Evolutionary conservation across 2,113 vertebrate genomes (phyloP).

Genomic region (Lates calcarifer): DNA sequence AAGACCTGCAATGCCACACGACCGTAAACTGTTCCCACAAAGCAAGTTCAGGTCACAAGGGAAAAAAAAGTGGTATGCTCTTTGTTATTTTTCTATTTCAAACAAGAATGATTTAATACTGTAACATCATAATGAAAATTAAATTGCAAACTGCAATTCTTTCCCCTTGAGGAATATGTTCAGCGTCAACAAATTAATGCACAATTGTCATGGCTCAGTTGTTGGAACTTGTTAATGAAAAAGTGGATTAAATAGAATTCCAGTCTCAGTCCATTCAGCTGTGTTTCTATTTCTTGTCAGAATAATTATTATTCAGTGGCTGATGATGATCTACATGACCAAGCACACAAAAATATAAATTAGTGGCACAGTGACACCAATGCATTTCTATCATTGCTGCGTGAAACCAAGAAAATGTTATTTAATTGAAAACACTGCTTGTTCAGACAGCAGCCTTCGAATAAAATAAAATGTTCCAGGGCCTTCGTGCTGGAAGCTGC

Average conservation of each 20-base stretch:
- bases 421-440: slow-evolving; percentile 11
- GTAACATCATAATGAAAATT: not conserved
- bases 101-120: not conserved
- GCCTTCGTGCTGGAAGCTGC: slow-evolving; percentile 17
- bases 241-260: slow-evolving; percentile 21
- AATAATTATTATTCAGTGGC: slow-evolving; percentile 24
- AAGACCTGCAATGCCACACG: slow-evolving; percentile 34
- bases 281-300: slow-evolving; percentile 15
- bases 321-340: slow-evolving; percentile 27
- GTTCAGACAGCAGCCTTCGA: not conserved
- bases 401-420: not conserved
- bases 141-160: not conserved
- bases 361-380: slow-evolving; percentile 17
- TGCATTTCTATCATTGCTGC: not conserved
- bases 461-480: slow-evolving; percentile 17
- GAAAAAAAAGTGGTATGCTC: not conserved
- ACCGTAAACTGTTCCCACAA: slow-evolving; percentile 11
- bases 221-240: slow-evolving; percentile 13
- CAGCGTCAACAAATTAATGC: not conserved
- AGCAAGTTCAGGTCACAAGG: not conserved
- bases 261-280: not conserved
- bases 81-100: not conserved
- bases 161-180: not conserved
- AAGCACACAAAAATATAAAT: slow-evolving; percentile 14
- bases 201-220: slow-evolving; percentile 23